These are phyloP conservation scores for Galaxea fascicularis DNA, from an alignment of 92 coral and sea anemone species.

Conservation along the genomic window DNA sequence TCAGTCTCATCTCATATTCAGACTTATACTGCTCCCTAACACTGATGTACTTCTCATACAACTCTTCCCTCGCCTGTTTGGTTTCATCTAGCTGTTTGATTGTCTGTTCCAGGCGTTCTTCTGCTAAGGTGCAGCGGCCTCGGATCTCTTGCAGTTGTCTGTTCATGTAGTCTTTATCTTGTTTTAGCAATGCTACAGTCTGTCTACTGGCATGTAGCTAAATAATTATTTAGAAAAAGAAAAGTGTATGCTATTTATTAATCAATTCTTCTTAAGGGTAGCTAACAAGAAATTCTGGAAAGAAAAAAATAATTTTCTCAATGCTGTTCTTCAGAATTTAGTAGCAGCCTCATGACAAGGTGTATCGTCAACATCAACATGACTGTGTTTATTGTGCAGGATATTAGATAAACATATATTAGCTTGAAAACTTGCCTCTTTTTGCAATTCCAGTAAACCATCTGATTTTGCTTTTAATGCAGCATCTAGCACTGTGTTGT, in stretches of 20 bases:
- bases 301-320: too few relatives aligned
- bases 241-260: too few relatives aligned
- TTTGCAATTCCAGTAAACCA: slow-evolving; percentile 79
- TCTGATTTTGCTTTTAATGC: slow-evolving; percentile 79
- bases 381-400: too few relatives aligned
- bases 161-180: slow-evolving; percentile 96
- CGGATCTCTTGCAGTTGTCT: slow-evolving; percentile 88
- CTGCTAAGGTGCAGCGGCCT: slow-evolving; percentile 80
- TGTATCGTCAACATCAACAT: too few relatives aligned
- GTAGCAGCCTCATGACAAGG: too few relatives aligned
- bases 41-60: slow-evolving; percentile 91
- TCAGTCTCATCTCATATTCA: slow-evolving; percentile 91
- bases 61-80: slow-evolving; percentile 91
- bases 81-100: slow-evolving; percentile 71
- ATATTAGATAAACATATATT: too few relatives aligned
- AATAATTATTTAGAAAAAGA: neutral
- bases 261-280: too few relatives aligned
- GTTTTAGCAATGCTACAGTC: slow-evolving; percentile 86
- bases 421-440: slow-evolving; percentile 71
- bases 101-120: slow-evolving; percentile 84
- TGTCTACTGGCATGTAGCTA: slow-evolving; percentile 93
- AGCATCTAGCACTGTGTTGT: slow-evolving; percentile 81
- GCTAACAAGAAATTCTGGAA: too few relatives aligned
- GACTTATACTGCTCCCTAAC: slow-evolving; percentile 97
- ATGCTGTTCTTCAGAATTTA: too few relatives aligned